A percentile compares a stretch with the other conserved stretches of the same genome.
phyloP scores from a whole-genome alignment of 2,797 vertebrate genomes.

The Knipowitschia caucasica region DNA sequence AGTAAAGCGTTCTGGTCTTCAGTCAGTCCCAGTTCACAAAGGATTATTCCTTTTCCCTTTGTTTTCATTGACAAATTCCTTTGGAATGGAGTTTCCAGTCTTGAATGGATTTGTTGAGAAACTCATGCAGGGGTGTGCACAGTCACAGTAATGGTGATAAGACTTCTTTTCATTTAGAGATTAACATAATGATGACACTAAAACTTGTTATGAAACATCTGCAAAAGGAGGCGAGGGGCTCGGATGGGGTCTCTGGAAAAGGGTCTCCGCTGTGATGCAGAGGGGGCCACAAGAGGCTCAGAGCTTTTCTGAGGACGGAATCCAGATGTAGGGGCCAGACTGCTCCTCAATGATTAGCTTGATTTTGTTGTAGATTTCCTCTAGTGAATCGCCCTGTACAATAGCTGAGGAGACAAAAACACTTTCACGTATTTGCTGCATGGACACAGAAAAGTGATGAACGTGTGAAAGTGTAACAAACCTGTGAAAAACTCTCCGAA shows the following conservation, averaged over 20 bases:
- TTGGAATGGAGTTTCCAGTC: conserved; percentile 85
- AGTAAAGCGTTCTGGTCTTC: conserved; percentile 71
- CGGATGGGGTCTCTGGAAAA: conserved; percentile 85
- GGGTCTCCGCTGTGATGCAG: conserved; percentile 57
- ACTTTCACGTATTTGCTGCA: conserved; percentile 3
- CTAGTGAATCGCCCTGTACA: conserved; percentile 98
- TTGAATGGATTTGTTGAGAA: conserved; percentile 91
- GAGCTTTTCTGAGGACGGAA: conserved; percentile 97
- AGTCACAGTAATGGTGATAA: conserved; percentile 94
- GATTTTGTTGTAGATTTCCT: conserved; percentile 99
- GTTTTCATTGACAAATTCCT: conserved; percentile 75
- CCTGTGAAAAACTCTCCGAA: conserved; percentile 99
- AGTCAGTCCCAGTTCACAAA: conserved; percentile 70
- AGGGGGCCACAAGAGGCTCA: conserved; percentile 79
- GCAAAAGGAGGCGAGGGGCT: conserved; percentile 86
- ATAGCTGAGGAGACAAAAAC: conserved; percentile 81
- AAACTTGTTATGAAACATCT: conserved; percentile 98
- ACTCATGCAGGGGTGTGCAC: conserved; percentile 97
- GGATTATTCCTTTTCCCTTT: conserved; percentile 64
- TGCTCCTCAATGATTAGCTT: conserved; percentile 99
- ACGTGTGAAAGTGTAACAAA: conserved; percentile 44
- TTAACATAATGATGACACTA: conserved; percentile 97
- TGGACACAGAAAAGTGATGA: background rate
- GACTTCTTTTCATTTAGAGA: conserved; percentile 85
- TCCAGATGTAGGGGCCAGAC: conserved; percentile 99